Conservation (phyloP, 2,113 vertebrate species). For the Eublepharis macularius region DNA sequence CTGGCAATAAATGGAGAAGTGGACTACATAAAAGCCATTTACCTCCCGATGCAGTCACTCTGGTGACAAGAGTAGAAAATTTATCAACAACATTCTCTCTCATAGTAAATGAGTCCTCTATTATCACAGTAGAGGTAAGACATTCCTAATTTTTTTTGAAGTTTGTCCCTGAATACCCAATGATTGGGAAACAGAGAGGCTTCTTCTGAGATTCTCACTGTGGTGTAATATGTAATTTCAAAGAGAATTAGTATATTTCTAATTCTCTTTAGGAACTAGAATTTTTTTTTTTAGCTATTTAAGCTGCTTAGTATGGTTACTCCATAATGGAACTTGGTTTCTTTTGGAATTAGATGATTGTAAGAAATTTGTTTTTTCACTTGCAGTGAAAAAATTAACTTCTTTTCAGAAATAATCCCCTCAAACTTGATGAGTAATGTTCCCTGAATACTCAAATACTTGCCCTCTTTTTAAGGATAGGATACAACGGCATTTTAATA, state of each 20-base stretch:
- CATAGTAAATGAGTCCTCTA: neutral
- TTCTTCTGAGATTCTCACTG: neutral
- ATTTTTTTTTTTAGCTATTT: neutral
- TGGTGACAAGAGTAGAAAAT: slow-evolving; percentile 19
- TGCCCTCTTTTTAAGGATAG: neutral
- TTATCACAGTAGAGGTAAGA: slow-evolving; percentile 68
- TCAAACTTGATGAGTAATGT: neutral
- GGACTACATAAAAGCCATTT: slow-evolving; percentile 70
- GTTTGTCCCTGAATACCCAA: neutral
- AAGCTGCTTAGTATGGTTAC: neutral
- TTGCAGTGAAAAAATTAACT: neutral
- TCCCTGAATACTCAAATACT: neutral
- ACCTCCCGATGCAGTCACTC: neutral
- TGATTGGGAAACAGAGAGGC: too few species aligned
- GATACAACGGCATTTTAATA: neutral
- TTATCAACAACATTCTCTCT: neutral
- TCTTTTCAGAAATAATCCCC: neutral
- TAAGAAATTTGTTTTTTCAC: neutral
- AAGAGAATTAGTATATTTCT: too few species aligned
- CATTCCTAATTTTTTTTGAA: neutral
- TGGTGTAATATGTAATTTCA: too few species aligned
- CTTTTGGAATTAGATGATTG: neutral
- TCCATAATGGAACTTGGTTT: neutral
- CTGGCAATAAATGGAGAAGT: slow-evolving; percentile 58
- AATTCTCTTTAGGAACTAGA: neutral